These are phyloP conservation scores for Pyrgus malvae DNA, from an alignment of 2,888 invertebrate species.

Conservation along the genomic window DNA sequence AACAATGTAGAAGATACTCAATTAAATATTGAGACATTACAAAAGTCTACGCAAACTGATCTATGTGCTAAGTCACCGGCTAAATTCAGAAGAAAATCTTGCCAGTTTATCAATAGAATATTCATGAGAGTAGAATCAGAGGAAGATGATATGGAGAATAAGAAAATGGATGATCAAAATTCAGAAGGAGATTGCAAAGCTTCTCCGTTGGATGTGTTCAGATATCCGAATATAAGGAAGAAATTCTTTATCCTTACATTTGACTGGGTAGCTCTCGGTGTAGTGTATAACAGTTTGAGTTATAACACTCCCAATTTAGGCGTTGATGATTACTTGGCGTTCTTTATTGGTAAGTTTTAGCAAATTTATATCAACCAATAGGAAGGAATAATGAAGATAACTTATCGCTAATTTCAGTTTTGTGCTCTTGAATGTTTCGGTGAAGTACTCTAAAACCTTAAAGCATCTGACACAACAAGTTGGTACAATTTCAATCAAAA, in stretches of 20 bases:
- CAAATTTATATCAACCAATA: not conserved
- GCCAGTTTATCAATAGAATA: slow-evolving; percentile 60
- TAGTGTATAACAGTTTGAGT: slow-evolving; percentile 85
- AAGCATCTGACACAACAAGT: no score
- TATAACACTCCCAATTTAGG: slow-evolving; percentile 86
- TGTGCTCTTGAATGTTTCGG: no score
- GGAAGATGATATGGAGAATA: slow-evolving; percentile 58
- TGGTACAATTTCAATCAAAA: no score
- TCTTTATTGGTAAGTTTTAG: slow-evolving; percentile 81
- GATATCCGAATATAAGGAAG: slow-evolving; percentile 84
- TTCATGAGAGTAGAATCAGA: slow-evolving; percentile 54
- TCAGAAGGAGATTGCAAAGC: slow-evolving; percentile 77
- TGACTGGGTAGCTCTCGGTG: slow-evolving; percentile 85
- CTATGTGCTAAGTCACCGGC: slow-evolving; percentile 48
- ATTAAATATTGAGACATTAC: slow-evolving; percentile 44
- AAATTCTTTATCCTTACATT: slow-evolving; percentile 85
- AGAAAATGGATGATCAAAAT: slow-evolving; percentile 67
- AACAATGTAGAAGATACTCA: slow-evolving; percentile 39
- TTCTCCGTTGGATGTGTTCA: slow-evolving; percentile 83
- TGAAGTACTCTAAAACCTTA: no score
- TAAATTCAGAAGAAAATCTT: slow-evolving; percentile 61
- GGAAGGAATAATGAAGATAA: not conserved
- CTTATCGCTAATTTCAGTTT: no score
- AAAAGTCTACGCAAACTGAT: slow-evolving; percentile 60
- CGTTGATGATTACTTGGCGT: slow-evolving; percentile 85